phyloP scores from a whole-genome alignment of 2,113 vertebrate species.

The Hystrix brachyura region DNA sequence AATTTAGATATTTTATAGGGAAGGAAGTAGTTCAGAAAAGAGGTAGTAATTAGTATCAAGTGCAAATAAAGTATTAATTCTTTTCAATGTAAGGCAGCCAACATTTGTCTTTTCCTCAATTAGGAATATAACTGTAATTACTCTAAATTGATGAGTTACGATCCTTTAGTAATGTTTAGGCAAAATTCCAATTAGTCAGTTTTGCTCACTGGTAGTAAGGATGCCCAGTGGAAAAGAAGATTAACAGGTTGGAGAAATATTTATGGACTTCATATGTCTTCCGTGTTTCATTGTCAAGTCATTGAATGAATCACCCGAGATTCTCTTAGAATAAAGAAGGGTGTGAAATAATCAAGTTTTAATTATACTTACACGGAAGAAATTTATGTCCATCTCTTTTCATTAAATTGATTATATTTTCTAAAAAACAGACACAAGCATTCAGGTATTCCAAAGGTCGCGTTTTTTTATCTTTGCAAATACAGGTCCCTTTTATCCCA shows the following conservation, averaged over 20 bases:
- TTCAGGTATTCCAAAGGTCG: constrained; percentile 9
- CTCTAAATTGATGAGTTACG: constrained; percentile 52
- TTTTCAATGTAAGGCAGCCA: constrained; percentile 46
- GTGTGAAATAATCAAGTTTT: constrained; percentile 12
- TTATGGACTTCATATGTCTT: constrained; percentile 48
- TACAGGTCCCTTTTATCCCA: neutral
- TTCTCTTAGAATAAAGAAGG: constrained; percentile 7
- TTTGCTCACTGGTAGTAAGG: constrained; percentile 61
- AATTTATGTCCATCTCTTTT: constrained; percentile 10
- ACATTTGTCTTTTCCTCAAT: constrained; percentile 60
- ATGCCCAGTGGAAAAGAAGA: constrained; percentile 35
- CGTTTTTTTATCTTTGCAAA: constrained; percentile 59
- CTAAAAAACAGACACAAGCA: neutral
- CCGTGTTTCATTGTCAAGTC: constrained; percentile 16
- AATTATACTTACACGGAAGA: neutral
- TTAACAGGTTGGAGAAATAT: neutral
- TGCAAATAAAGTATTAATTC: constrained; percentile 57
- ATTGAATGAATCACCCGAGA: neutral
- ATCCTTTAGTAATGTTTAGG: constrained; percentile 57
- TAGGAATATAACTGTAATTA: constrained; percentile 52
- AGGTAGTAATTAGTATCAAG: constrained; percentile 62
- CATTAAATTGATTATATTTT: constrained; percentile 31
- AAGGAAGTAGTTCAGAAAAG: constrained; percentile 14
- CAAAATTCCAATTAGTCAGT: constrained; percentile 64
- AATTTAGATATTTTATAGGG: neutral